Evolutionary conservation across 2,113 vertebrate genomes (phyloP).

Genomic region (Acrocephalus arundinaceus): DNA sequence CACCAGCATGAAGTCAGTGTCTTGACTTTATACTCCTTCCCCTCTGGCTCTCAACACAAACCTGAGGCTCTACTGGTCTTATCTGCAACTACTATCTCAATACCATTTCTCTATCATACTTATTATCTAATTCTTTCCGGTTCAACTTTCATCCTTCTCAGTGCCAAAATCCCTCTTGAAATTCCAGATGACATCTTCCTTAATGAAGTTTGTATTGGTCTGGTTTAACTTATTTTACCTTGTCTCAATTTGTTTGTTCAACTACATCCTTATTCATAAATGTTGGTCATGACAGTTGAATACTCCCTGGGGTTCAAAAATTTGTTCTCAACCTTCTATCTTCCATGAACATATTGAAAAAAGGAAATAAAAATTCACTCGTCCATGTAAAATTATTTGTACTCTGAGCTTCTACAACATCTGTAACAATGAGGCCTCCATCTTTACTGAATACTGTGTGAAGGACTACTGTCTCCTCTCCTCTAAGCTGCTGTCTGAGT

Average conservation of each 20-base stretch:
- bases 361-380: not conserved
- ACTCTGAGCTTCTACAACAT: not conserved
- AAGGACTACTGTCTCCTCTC: not conserved
- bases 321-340: not conserved
- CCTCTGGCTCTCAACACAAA: not conserved
- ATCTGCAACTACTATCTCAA: not conserved
- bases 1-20: not conserved
- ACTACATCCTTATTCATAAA: not conserved
- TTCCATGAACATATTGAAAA: not conserved
- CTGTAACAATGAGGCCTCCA: not conserved
- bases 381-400: not conserved
- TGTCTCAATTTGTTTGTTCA: not conserved
- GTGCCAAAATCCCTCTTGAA: not conserved
- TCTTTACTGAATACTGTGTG: not conserved
- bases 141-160: not conserved
- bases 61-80: not conserved
- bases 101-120: not conserved
- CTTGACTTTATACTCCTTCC: not conserved
- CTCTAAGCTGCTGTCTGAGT: not conserved
- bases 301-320: not conserved
- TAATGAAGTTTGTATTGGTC: not conserved
- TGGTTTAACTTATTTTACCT: not conserved
- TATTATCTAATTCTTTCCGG: not conserved
- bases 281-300: not conserved
- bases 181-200: not conserved